These are phyloP conservation scores for Rachycentron canadum DNA, from an alignment of 2,797 vertebrate species.

Conservation along the genomic window DNA sequence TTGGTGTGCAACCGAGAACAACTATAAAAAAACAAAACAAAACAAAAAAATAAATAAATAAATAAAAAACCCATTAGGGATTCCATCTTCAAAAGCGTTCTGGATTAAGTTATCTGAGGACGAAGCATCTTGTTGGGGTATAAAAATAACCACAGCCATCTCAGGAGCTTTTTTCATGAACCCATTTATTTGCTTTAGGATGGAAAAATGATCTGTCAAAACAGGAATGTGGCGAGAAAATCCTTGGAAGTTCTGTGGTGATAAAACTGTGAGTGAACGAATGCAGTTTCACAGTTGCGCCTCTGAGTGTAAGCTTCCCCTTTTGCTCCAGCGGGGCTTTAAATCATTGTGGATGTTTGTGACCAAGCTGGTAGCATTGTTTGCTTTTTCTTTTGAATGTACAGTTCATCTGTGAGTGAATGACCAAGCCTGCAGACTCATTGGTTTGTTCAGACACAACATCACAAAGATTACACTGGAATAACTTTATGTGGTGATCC, in stretches of 20 bases:
- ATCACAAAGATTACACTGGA: neutral
- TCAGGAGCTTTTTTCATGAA: conserved; percentile 28
- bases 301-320: neutral
- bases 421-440: neutral
- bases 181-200: conserved; percentile 27
- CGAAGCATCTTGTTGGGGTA: conserved; percentile 32
- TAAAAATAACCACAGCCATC: conserved; percentile 59
- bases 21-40: conserved; percentile 5
- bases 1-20: conserved; percentile 43
- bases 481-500: conserved; percentile 11
- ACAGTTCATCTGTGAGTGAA: neutral
- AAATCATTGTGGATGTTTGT: neutral
- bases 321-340: neutral
- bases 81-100: conserved; percentile 30
- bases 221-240: conserved; percentile 28
- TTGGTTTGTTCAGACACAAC: neutral
- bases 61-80: conserved; percentile 11
- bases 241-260: conserved; percentile 12
- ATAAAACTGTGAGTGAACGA: conserved; percentile 22
- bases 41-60: conserved; percentile 14
- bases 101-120: conserved; percentile 34
- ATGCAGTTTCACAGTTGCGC: conserved; percentile 12
- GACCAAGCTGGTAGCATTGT: neutral
- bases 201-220: conserved; percentile 32
- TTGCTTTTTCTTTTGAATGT: neutral